A percentile compares a stretch with the other conserved stretches of the same genome.
Evolutionary conservation across 2,113 vertebrate genomes (phyloP).

Genomic region (Elachura formosa): DNA sequence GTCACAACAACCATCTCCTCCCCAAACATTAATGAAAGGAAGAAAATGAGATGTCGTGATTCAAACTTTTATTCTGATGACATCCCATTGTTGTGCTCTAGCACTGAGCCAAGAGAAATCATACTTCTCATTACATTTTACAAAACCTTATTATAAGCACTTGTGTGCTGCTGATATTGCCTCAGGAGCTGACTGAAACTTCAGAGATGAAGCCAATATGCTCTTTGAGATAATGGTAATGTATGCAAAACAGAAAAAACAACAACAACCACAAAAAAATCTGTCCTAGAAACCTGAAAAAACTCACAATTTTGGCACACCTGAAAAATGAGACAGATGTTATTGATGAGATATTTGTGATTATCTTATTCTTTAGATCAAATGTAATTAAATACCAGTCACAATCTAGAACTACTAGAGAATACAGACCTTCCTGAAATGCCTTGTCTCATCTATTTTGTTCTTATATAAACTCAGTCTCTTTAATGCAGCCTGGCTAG

Average conservation of each 20-base stretch:
- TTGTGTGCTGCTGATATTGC: not conserved
- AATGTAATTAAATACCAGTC: not conserved
- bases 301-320: not conserved
- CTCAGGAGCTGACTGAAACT: not conserved
- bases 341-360: not conserved
- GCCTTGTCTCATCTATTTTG: not conserved
- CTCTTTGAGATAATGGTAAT: not conserved
- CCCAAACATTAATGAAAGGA: slow-evolving; percentile 7
- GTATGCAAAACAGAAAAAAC: not conserved
- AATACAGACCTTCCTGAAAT: not conserved
- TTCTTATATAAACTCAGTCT: not conserved
- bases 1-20: not conserved
- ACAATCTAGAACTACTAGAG: not conserved
- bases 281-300: not conserved
- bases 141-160: not conserved
- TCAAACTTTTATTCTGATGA: not conserved
- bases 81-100: not conserved
- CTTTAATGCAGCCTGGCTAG: not conserved
- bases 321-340: not conserved
- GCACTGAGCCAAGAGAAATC: slow-evolving; percentile 17
- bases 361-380: not conserved
- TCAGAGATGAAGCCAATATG: not conserved
- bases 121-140: not conserved
- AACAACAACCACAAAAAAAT: not conserved
- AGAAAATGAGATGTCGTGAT: not conserved